Percentiles rank a stretch among this genome's conserved stretches.
These are phyloP conservation scores for Perodicticus potto DNA, from an alignment of 2,797 vertebrate species.

Conservation along the genomic window DNA sequence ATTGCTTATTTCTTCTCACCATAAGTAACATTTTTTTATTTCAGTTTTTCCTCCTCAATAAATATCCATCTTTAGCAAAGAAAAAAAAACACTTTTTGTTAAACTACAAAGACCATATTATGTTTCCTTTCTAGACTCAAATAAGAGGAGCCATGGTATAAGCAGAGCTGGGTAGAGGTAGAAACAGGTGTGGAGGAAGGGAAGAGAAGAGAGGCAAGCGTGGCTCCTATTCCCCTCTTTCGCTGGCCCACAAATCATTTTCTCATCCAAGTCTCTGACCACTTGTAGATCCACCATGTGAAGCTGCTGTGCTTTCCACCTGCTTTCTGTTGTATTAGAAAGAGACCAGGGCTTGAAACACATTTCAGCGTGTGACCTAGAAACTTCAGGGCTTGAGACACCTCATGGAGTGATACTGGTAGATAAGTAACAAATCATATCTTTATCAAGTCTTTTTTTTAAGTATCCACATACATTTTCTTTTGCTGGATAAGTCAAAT, in stretches of 20 bases:
- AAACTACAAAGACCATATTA: constrained; percentile 36
- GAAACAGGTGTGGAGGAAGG: neutral
- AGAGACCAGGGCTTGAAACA: neutral
- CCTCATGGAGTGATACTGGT: neutral
- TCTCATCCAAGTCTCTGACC: neutral
- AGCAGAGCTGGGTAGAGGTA: neutral
- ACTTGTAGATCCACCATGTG: neutral
- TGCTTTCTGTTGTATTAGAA: neutral
- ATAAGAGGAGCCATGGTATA: neutral
- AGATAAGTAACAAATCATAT: neutral
- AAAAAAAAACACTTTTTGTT: neutral
- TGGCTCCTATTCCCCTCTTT: rapidly evolving
- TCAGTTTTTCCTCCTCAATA: constrained; percentile 50
- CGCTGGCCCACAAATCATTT: neutral
- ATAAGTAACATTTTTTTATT: constrained; percentile 36
- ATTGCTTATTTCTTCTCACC: neutral
- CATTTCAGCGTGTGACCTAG: neutral
- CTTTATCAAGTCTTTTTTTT: constrained; percentile 9
- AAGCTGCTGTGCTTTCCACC: neutral
- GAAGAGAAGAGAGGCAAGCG: neutral
- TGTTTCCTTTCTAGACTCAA: neutral
- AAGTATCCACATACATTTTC: constrained; percentile 40
- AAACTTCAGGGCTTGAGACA: neutral
- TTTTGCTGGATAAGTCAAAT: constrained; percentile 60
- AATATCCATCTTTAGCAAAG: constrained; percentile 8